Base-by-base conservation (phyloP, 2,113 vertebrate species). In the Sarotherodon lohbergeri region DNA sequence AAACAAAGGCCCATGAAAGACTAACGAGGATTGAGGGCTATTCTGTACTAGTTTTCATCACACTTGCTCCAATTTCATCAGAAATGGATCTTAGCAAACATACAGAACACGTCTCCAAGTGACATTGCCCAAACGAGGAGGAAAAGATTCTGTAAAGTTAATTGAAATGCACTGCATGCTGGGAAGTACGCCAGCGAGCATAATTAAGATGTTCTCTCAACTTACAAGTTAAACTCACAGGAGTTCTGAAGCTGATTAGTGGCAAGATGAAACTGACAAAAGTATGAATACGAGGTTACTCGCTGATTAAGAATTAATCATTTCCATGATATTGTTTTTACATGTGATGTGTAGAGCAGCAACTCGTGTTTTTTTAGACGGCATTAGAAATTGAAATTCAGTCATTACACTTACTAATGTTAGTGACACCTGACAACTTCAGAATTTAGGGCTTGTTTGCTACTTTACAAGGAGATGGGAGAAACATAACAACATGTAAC, bases 91-190 rank as follows among this genome's bases (percentile, higher is more conserved):
- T 87, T 5, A 19, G 76, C 41, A 90, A 68, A 86, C 82, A 78
- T 4, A 9, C 48, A 48, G 54, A 82, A 71, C 5, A 52, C 39
- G 27, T 91, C 80, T 89, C 71, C 68, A 22, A 84, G 16, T 82
- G 73, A 90, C 32, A 87, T 82, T 83, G 61, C 41, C 66, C 57
- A 84, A 86, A 82, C 27, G 10, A 78, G 46, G 46, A 78, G 73
- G 59, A 89, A 81, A 16, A 57, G 52, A 90, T 83, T 88, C 63
- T 73, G 52, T 22, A 73, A 34, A 87, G 76, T 82, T 85, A n/a
- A 92, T 92, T 91, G 76, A 90, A 59, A 89, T 87, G 90, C 88
- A 84, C 9, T 78, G 78, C 87, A 87, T 88, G 88, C 88, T 89
- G 83, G 85, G 88, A 92, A 82, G 81, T 82, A 80, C 1, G 80